Conservation (phyloP, 2,797 vertebrate species). For the Pempheris klunzingeri region DNA sequence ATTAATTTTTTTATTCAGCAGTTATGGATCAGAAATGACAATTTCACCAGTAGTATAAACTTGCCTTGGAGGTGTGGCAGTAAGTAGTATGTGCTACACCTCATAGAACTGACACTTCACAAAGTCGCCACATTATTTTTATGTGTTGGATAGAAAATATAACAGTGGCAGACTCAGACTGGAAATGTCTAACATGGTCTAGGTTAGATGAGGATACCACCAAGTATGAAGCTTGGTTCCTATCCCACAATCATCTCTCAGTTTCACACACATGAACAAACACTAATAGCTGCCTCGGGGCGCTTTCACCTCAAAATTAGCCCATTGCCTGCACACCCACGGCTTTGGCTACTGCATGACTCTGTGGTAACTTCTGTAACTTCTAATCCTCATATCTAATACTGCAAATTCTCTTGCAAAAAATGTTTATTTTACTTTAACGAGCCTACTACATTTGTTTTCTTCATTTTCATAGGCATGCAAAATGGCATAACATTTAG, state of each 20-base stretch:
- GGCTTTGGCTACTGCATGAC: constrained; percentile 18
- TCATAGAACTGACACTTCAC: constrained; percentile 1
- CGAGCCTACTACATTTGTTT: neutral
- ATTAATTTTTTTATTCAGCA: constrained; percentile 5
- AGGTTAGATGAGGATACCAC: constrained; percentile 36
- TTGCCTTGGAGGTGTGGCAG: neutral
- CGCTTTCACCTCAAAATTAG: constrained; percentile 50
- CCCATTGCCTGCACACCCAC: constrained; percentile 44
- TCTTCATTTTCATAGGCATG: neutral
- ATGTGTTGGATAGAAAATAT: constrained; percentile 5
- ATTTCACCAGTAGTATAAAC: neutral
- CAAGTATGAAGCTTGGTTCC: constrained; percentile 20
- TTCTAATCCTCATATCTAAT: constrained; percentile 35
- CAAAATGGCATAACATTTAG: neutral
- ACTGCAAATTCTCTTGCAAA: neutral
- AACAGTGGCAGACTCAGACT: constrained; percentile 18
- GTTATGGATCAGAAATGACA: neutral
- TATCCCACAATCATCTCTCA: constrained; percentile 61
- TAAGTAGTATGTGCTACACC: neutral
- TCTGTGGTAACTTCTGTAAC: constrained; percentile 39
- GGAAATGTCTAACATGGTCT: constrained; percentile 32
- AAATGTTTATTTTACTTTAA: neutral
- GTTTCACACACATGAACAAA: constrained; percentile 63
- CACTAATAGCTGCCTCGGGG: constrained; percentile 30
- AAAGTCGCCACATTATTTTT: neutral